Conservation (phyloP, 2,888 invertebrate genomes). For the Neria commutata region DNA sequence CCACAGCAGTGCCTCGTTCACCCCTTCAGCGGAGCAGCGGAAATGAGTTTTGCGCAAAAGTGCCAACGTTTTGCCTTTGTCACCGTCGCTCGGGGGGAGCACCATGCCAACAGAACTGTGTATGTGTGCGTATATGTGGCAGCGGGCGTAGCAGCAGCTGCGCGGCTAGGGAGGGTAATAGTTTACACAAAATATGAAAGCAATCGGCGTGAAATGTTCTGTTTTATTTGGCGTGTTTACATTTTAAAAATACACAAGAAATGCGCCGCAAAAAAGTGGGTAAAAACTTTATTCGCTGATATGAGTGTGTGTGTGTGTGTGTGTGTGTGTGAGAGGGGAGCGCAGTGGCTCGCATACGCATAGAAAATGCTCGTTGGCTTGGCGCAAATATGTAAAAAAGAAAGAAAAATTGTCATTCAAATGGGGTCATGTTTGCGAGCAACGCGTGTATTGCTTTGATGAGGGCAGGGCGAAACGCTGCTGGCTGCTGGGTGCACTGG, state of each 20-base stretch:
- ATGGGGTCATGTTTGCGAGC: conserved; percentile 1
- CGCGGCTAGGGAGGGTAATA: neutral
- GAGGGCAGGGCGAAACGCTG: too few species aligned
- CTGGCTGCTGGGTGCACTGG: too few species aligned
- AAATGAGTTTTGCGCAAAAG: neutral
- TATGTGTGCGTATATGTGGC: neutral
- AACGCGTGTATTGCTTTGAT: neutral
- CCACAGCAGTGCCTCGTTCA: too few species aligned
- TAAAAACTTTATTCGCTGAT: too few species aligned
- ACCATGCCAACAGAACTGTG: neutral
- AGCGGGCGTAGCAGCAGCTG: neutral
- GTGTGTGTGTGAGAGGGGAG: conserved; percentile 32
- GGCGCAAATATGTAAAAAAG: neutral
- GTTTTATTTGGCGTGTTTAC: neutral
- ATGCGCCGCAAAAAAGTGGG: too few species aligned
- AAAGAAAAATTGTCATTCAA: neutral
- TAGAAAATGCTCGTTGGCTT: neutral
- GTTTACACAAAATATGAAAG: neutral
- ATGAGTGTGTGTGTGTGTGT: conserved; percentile 14
- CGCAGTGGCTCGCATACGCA: conserved; percentile 10
- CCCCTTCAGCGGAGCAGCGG: too few species aligned
- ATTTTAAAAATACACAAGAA: neutral
- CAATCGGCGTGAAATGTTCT: conserved; percentile 2
- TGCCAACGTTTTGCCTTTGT: neutral
- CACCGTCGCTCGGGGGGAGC: neutral